Evolutionary conservation across 2,113 vertebrate species (phyloP), one percentile per base, ranked within the genome.

Genomic region (Callipepla californica): DNA sequence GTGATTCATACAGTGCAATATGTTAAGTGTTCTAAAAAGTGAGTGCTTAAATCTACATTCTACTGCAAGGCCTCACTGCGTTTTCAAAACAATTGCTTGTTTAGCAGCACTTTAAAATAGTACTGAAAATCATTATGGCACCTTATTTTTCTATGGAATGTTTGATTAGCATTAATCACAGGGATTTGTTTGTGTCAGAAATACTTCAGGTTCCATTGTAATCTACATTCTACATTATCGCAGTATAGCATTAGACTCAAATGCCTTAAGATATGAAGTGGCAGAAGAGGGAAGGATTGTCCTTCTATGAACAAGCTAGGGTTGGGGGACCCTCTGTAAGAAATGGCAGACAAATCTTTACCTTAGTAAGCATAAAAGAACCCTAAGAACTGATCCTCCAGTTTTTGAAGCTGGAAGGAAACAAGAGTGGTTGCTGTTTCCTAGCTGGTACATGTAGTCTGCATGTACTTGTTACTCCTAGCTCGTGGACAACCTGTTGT

Each of bases 91-190:
- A 95, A 94, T 94, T 97, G 96, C 95, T 25, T 92, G 95, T 97
- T 98, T 96, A 96, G 91, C 93, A 96, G 96, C 93, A 89, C 89
- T 98, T 97, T 85, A 96, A 95, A 97, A 95, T 97, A 97, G 97
- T 96, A 87, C 78, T 89, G 26, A 50, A 94, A 94, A 95, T 95
- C 91, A 87, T 97, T 92, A 93, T 95, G 91, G 92, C 80, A 89
- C 87, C 92, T 97, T 95, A 94, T 86, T 94, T 95, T 93, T 63
- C 55, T 80, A 94, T 80, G 84, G 92, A 93, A 91, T 90, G 68
- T 93, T 96, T 94, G 85, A 89, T 96, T 94, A 96, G 59, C 93
- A 90, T 97, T 95, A 96, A 95, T 97, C 96, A 97, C 58, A 57
- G 23, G 85, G 73, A 74, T 91, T 95, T 50, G 57, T 92, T 96